These are phyloP conservation scores for Nesogale talazaci DNA, from an alignment of 2,113 vertebrate genomes.

Conservation along the genomic window DNA sequence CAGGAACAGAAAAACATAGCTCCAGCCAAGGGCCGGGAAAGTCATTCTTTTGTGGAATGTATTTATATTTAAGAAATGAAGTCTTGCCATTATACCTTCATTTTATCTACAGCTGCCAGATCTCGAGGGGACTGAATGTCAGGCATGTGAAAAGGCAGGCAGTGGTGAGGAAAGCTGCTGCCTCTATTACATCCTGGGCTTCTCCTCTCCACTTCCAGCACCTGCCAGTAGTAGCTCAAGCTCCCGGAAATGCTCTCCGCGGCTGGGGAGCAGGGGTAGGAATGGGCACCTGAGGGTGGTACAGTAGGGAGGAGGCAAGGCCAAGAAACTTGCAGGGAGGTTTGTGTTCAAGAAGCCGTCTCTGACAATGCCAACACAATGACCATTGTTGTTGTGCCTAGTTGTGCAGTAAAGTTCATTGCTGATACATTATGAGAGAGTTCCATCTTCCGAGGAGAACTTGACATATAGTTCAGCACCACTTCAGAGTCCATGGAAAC, in stretches of 20 bases:
- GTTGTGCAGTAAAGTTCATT: not conserved
- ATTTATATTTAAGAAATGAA: constrained; percentile 41
- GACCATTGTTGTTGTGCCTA: not conserved
- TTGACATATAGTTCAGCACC: not conserved
- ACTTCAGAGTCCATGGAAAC: not conserved
- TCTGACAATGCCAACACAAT: too few species aligned
- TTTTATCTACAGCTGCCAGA: not conserved
- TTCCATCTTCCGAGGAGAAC: constrained; percentile 21
- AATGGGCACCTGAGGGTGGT: not conserved
- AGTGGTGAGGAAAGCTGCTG: too few species aligned
- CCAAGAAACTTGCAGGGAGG: constrained; percentile 13
- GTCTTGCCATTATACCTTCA: not conserved
- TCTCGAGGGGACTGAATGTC: not conserved
- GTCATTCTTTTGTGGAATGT: not conserved
- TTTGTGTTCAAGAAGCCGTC: not conserved
- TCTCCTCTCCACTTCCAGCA: not conserved
- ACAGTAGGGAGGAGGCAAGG: constrained; percentile 11
- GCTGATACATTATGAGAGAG: not conserved
- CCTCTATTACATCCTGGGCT: not conserved
- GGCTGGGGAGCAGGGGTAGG: not conserved
- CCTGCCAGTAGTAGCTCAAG: too few species aligned
- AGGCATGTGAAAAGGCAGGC: too few species aligned
- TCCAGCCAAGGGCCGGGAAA: constrained; percentile 1
- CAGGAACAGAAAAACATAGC: constrained; percentile 59
- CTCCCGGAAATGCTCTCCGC: constrained; percentile 9